Base-by-base conservation (phyloP, 2,797 vertebrate genomes). In the Eulemur mongoz region DNA sequence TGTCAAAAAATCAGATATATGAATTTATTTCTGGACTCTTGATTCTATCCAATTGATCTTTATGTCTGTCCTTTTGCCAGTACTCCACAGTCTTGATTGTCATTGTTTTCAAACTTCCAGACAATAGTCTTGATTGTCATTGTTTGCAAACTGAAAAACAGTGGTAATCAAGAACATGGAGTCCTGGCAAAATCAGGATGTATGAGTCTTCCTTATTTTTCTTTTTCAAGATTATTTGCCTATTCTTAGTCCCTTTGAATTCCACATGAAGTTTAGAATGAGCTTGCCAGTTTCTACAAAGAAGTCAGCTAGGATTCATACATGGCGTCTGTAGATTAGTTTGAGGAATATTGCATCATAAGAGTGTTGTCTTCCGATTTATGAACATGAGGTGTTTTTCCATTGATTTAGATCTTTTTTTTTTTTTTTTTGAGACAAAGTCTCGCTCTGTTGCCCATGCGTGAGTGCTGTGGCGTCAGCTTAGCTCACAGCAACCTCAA, bases 241-340 rank as follows among this genome's bases (percentile, higher is more conserved):
- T 85, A 5, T 80, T 72, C 35, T 80, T 52, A 8, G 35, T 83
- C 32, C 59, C 11, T 75, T 85, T 94, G 59, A 70, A 70, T 94
- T 94, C 57, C 27, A 48, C 35, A 32, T 83, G 61, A 69, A 32
- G 45, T 75, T 75, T 75, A 75, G 45, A 94, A 65, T 79, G 63
- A 88, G 52, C 32, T 88, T 65, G n/a, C 72, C n/a, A 83, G 0
- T 72, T 92, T 96, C 54, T 72, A 84, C 83, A 57, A 92, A 96
- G 54, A 88, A 79, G 45, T 94, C 70, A 65, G 13, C 45, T 94
- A 27, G 45, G 12, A 79, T 84, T 94, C 40, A 84, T 38, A 79
- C 3, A 30, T 17, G n/a, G 32, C 57, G 54, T 63, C 43, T 50
- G 13, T 69, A 52, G 50, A 83, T 72, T 81, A 82, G 2, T 91